phyloP scores from a whole-genome alignment of 2,888 invertebrate species.

The Melanostoma scalare region DNA sequence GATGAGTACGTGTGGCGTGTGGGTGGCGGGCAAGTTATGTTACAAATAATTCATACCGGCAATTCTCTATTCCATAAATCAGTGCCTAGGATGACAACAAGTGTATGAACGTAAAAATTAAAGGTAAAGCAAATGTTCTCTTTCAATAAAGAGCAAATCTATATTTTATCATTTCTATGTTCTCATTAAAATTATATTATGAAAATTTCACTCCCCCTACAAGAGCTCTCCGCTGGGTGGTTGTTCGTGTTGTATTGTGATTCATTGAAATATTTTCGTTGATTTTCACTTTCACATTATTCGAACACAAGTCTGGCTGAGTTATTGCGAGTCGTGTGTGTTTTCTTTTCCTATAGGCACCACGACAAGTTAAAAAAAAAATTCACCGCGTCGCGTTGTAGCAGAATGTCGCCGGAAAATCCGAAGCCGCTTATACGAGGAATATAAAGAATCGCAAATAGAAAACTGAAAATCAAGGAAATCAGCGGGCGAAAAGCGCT shows the following conservation, averaged over 20 bases:
- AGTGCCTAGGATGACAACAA: constrained; percentile 23
- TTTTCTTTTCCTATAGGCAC: constrained; percentile 7
- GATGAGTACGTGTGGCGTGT: background rate
- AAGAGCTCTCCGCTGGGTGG: constrained; percentile 33
- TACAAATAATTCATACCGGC: background rate
- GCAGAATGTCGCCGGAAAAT: constrained; percentile 47
- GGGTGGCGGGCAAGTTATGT: background rate
- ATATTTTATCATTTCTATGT: background rate
- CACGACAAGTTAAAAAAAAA: constrained; percentile 9
- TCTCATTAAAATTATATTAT: constrained; percentile 6
- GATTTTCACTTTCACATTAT: constrained; percentile 58
- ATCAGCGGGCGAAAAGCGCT: constrained; percentile 34
- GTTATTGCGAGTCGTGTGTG: constrained; percentile 42
- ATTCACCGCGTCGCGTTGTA: constrained; percentile 22
- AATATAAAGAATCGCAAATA: constrained; percentile 10
- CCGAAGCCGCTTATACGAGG: constrained; percentile 21
- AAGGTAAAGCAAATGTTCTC: constrained; percentile 5
- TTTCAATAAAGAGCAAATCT: constrained; percentile 13
- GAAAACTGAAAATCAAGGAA: background rate
- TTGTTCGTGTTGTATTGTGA: constrained; percentile 37
- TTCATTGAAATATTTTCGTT: constrained; percentile 67
- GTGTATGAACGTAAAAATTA: constrained; percentile 12
- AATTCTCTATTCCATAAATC: constrained; percentile 13
- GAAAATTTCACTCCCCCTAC: constrained; percentile 38
- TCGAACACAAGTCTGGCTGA: constrained; percentile 31